Evolutionary conservation across 1,140 invertebrate genomes (phyloP).

Genomic region (Lineus longissimus): DNA sequence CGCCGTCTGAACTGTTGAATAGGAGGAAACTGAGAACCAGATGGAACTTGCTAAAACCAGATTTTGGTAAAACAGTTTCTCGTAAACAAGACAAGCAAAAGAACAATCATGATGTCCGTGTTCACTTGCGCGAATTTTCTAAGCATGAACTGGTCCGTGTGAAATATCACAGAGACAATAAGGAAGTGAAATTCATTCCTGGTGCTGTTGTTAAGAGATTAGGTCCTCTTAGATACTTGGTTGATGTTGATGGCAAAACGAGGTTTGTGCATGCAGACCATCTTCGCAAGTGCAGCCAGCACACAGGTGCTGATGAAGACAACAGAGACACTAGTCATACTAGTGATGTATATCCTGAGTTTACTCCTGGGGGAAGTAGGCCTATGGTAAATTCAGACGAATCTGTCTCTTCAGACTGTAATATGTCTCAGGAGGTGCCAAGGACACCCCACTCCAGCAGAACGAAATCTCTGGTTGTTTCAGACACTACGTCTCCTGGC

Average conservation of each 20-base stretch:
- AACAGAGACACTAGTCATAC: too few relatives aligned
- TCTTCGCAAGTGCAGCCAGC: background rate
- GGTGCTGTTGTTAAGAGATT: background rate
- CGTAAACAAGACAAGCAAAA: background rate
- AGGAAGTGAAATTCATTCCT: background rate
- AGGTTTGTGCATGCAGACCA: slow-evolving; percentile 5
- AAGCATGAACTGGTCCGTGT: background rate
- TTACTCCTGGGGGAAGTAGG: too few relatives aligned
- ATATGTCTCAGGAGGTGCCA: too few relatives aligned
- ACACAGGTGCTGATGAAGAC: too few relatives aligned
- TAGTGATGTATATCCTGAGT: too few relatives aligned
- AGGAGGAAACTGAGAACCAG: background rate
- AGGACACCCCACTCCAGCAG: too few relatives aligned
- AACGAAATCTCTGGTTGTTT: too few relatives aligned
- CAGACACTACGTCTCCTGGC: too few relatives aligned
- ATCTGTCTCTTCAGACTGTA: too few relatives aligned
- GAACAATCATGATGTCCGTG: background rate
- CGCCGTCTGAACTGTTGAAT: background rate
- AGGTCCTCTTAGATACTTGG: background rate
- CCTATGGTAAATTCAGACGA: too few relatives aligned
- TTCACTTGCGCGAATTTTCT: background rate
- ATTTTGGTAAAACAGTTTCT: background rate
- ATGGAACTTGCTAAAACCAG: background rate
- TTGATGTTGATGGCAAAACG: background rate
- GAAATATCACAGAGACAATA: background rate